phyloP scores from a whole-genome alignment of 2,113 vertebrate species.

The Petrocephalus microphthalmus region DNA sequence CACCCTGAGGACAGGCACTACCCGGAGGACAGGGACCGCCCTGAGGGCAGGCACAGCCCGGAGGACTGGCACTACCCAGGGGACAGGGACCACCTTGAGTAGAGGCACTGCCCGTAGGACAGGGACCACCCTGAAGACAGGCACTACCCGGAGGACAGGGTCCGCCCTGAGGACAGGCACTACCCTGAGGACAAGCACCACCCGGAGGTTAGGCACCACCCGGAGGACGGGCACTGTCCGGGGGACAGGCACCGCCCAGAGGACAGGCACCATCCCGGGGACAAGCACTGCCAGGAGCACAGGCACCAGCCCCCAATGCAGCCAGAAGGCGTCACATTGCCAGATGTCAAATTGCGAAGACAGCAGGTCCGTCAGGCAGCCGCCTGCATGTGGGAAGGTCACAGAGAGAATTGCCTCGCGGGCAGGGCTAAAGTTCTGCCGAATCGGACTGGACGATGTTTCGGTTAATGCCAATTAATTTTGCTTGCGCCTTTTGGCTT shows the following conservation, averaged over 20 bases:
- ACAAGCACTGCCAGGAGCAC: neutral
- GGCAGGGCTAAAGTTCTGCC: neutral
- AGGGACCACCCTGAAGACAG: neutral
- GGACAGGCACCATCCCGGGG: neutral
- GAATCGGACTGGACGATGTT: neutral
- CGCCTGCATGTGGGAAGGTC: neutral
- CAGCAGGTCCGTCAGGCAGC: too few species aligned
- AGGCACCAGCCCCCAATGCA: neutral
- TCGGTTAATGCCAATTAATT: neutral
- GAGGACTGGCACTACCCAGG: neutral
- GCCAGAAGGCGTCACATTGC: neutral
- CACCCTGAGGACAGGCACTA: neutral
- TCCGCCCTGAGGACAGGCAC: neutral
- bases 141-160: neutral
- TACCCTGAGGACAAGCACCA: neutral
- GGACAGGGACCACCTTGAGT: too few species aligned
- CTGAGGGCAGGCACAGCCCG: neutral
- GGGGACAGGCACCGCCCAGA: neutral
- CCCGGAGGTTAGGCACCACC: neutral
- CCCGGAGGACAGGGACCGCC: neutral
- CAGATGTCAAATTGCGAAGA: neutral
- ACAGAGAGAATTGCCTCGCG: neutral
- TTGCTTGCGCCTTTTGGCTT: neutral
- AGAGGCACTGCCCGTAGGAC: neutral
- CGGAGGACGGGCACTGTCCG: neutral